These are phyloP conservation scores for Eupeodes luniger DNA, from an alignment of 2,888 invertebrate genomes.

Conservation along the genomic window DNA sequence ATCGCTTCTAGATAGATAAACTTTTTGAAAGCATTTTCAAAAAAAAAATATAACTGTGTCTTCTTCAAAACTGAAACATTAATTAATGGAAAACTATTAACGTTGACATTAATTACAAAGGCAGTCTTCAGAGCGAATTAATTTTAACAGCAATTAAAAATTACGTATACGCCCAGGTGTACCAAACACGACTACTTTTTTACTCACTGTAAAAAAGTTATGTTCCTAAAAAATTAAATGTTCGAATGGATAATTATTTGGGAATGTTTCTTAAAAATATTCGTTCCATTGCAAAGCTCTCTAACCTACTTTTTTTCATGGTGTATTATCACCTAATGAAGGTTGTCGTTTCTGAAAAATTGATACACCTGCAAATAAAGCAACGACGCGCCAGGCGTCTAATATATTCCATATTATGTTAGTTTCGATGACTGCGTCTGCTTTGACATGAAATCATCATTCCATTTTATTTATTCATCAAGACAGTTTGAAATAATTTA, in stretches of 20 bases:
- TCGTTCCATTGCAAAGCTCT: slow-evolving; percentile 1
- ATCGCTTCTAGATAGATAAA: neutral
- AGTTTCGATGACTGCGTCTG: slow-evolving; percentile 76
- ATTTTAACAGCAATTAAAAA: too few relatives aligned
- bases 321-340: neutral
- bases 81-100: too few relatives aligned
- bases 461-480: slow-evolving; percentile 22
- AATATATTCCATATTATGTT: slow-evolving; percentile 70
- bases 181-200: neutral
- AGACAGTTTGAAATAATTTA: slow-evolving; percentile 23
- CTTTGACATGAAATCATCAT: slow-evolving; percentile 56
- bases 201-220: neutral
- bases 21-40: neutral
- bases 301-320: slow-evolving; percentile 6
- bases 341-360: slow-evolving; percentile 19
- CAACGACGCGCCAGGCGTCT: slow-evolving; percentile 1
- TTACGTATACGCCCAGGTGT: neutral
- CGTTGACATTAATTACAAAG: too few relatives aligned
- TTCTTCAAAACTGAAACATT: too few relatives aligned
- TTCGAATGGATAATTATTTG: neutral
- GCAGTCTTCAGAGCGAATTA: too few relatives aligned
- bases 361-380: neutral
- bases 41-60: neutral
- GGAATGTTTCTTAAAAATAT: neutral
- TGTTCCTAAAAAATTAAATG: neutral